Evolutionary conservation across 2,888 invertebrate species (phyloP), one percentile per base, ranked within the genome.

Genomic region (Panorpa germanica): DNA sequence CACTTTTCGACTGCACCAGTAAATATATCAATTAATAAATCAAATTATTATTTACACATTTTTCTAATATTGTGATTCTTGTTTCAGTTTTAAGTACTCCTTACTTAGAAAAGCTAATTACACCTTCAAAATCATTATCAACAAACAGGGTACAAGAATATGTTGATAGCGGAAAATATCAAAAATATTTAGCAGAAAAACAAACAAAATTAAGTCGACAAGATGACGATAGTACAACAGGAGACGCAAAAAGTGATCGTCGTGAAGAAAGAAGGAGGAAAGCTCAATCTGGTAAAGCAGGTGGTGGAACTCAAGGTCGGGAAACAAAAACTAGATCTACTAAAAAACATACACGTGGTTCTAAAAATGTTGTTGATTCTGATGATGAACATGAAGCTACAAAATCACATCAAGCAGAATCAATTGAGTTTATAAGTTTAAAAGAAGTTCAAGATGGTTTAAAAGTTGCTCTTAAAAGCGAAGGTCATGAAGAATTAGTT

Each of bases 321-420:
- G 93, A 95, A 61, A 88, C 88, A 1, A 93, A 90, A 60, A 91
- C 86, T 0, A 91, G 86, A 48, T 78, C 88, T 3, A 78, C 80
- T 0, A 93, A 93, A 47, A 93, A 88, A 55, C 71, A 72, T 49
- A 53, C 53, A 35, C 57, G 53, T 44, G 63, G 51, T 18, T 55
- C 59, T 27, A 61, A 63, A 24, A 65, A 67, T 29, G 70, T 70
- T 40, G 69, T 66, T 13, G 76, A 76, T 36, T 76, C 75, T 3
- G 68, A 69, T 29, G 74, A 73, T 40, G 76, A 76, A 15, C 56
- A 54, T 16, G 28, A 43, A 6, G 46, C 44, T 37, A 45, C 48
- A 4, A 52, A 49, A 22, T 59, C 58, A 38, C 65, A 64, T 37
- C 45, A 35, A 7, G 5, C 25, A 18, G 28, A 36, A 25, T 33